These are phyloP conservation scores for Homarus gammarus DNA, from an alignment of 2,888 invertebrate genomes.

Conservation along the genomic window DNA sequence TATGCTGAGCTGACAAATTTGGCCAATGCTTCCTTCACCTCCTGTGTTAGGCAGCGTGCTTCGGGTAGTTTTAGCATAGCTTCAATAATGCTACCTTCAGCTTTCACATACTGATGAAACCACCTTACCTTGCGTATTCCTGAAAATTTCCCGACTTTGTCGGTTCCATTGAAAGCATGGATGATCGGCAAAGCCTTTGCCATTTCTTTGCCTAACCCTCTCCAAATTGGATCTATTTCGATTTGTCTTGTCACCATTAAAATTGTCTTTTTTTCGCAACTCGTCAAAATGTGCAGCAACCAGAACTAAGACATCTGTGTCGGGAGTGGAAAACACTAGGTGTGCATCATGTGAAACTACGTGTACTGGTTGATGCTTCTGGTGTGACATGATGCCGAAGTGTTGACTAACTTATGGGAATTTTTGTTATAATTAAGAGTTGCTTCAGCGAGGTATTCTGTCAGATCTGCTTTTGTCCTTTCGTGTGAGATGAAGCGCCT, in stretches of 20 bases:
- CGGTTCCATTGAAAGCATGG: neutral
- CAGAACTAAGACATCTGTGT: conserved; percentile 6
- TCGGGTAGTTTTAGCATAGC: neutral
- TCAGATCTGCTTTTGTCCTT: conserved; percentile 45
- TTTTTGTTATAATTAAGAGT: neutral
- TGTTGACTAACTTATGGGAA: neutral
- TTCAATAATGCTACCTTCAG: neutral
- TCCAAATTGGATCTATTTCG: neutral
- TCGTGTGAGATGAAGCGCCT: conserved; percentile 33
- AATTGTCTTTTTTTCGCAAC: neutral
- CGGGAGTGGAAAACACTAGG: neutral
- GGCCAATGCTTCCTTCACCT: conserved; percentile 4
- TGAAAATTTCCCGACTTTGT: conserved; percentile 9
- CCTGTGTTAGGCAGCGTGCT: neutral
- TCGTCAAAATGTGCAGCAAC: conserved; percentile 1
- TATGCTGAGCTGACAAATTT: neutral
- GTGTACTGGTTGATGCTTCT: too few relatives aligned
- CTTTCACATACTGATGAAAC: conserved; percentile 23
- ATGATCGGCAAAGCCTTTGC: neutral
- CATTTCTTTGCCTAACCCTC: neutral
- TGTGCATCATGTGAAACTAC: neutral
- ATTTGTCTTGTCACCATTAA: neutral
- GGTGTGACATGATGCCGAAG: too few relatives aligned
- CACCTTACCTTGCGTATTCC: neutral
- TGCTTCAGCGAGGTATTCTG: conserved; percentile 27